Evolutionary conservation across 1,140 invertebrate genomes (phyloP).

Genomic region (Carcinoscorpius rotundicauda): DNA sequence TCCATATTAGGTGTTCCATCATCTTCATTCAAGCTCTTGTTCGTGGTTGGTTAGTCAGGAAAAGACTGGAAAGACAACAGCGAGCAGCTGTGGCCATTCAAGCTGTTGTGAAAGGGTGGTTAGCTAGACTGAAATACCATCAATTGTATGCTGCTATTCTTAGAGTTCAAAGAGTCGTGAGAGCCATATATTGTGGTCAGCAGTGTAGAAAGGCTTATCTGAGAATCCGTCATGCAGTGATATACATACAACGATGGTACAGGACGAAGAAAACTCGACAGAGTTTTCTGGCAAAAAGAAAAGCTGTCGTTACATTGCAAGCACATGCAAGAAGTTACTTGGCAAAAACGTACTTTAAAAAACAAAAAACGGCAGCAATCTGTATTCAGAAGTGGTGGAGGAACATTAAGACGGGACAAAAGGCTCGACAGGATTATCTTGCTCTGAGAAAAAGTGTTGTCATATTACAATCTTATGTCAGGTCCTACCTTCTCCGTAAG

Average conservation of each 20-base stretch:
- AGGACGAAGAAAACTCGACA: background rate
- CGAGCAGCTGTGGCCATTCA: slow-evolving; percentile 5
- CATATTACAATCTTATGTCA: slow-evolving; percentile 19
- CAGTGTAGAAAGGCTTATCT: slow-evolving; percentile 4
- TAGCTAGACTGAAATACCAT: background rate
- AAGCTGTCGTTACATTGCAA: slow-evolving; percentile 23
- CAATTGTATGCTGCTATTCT: background rate
- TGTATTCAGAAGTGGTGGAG: slow-evolving; percentile 13
- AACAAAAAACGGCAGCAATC: slow-evolving; percentile 7
- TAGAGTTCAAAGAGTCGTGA: slow-evolving; percentile 5
- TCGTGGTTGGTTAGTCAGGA: background rate
- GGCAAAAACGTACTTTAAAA: background rate
- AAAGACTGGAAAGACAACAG: background rate
- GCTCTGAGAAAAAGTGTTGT: slow-evolving; percentile 10
- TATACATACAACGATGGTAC: background rate
- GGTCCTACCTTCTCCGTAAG: slow-evolving; percentile 11
- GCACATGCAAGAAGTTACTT: slow-evolving; percentile 4
- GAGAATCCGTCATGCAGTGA: background rate
- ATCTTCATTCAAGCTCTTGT: background rate
- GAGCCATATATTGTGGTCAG: background rate
- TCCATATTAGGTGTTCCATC: background rate
- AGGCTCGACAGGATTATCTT: slow-evolving; percentile 7
- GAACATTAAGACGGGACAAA: slow-evolving; percentile 3
- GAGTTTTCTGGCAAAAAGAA: slow-evolving; percentile 5
- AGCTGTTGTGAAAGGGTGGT: slow-evolving; percentile 1